phyloP scores from a whole-genome alignment of 2,888 invertebrate genomes.

The Elmis aenea region DNA sequence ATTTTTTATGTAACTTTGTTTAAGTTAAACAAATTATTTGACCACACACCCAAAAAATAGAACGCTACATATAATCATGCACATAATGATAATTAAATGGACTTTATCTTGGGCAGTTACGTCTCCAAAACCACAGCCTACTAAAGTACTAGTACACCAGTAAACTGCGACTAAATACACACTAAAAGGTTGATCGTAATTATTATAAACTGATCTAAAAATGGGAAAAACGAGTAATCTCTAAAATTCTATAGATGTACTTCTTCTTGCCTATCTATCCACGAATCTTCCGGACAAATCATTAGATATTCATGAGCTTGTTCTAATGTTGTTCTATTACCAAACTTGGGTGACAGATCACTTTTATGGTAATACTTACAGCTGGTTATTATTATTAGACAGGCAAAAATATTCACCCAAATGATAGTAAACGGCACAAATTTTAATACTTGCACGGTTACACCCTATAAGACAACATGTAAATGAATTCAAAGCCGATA shows the following conservation, averaged over 20 bases:
- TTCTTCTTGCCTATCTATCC: slow-evolving; percentile 22
- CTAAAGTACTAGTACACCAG: slow-evolving; percentile 19
- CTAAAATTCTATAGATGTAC: not conserved
- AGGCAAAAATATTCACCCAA: slow-evolving; percentile 49
- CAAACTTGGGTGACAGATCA: too few species aligned
- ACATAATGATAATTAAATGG: slow-evolving; percentile 15
- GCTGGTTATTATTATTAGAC: slow-evolving; percentile 45
- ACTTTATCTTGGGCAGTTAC: slow-evolving; percentile 16
- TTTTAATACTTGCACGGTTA: slow-evolving; percentile 50
- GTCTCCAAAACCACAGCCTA: slow-evolving; percentile 22
- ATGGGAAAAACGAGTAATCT: too few species aligned
- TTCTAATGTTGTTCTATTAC: too few species aligned
- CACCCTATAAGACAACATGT: too few species aligned
- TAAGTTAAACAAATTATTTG: too few species aligned
- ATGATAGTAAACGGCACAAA: slow-evolving; percentile 49
- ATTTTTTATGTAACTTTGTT: slow-evolving; percentile 1
- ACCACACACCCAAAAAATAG: slow-evolving; percentile 22
- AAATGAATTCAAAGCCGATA: too few species aligned
- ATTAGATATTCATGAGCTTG: slow-evolving; percentile 20
- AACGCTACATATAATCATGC: slow-evolving; percentile 17
- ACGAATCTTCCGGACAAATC: slow-evolving; percentile 26
- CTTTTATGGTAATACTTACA: slow-evolving; percentile 34
- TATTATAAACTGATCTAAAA: slow-evolving; percentile 22
- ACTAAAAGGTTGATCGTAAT: slow-evolving; percentile 16
- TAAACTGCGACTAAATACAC: slow-evolving; percentile 22